Base-by-base conservation (phyloP, 2,888 invertebrate genomes). In the Cepaea hortensis region DNA sequence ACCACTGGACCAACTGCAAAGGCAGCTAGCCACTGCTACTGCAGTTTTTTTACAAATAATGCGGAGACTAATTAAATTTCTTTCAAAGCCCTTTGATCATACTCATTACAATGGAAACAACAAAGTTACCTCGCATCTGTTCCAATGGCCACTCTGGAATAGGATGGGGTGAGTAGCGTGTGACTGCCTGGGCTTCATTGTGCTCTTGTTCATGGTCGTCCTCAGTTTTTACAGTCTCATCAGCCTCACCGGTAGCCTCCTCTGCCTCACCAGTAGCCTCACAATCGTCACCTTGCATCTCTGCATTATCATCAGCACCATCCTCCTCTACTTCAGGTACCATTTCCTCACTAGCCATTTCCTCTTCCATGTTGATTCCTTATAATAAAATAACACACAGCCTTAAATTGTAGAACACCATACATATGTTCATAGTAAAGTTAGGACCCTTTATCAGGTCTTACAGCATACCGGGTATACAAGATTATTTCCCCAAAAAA, bases 181-280 rank as follows among this genome's bases (percentile, higher is more conserved):
- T 81, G 18, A 23, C 81, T n/a, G 81, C 73, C 48, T 76, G 62
- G 18, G 87, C 81, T 20, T 87, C 87, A 73, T 81, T 87, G 6
- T 81, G 62, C 20, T 87, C 87, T 46, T 87, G 75, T 65, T 87
- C 87, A 2, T 84, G 81, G 55, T 87, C 87, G 35, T 87, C 87
- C 70, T 87, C 87, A 23, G 81, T 84, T 73, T 87, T 87, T 48
- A 20, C 61, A n/a, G 61, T 61, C 7, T 87, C 84, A 7, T 87
- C 87, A 23, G 61, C 23, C 13, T 85, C 80, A 72, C 73, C 81
- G 35, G 65, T 75, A 20, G 55, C 73, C 3, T 82, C 80, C 35
- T 87, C 87, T 7, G 61, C 23, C 13, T 85, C 80, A 72, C 73
- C 81, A 61, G 65, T 75, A 55, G 2, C 61, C 13, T 65, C 62